These are phyloP conservation scores for Eucera pruinosa DNA, from an alignment of 2,888 invertebrate genomes.

Conservation along the genomic window DNA sequence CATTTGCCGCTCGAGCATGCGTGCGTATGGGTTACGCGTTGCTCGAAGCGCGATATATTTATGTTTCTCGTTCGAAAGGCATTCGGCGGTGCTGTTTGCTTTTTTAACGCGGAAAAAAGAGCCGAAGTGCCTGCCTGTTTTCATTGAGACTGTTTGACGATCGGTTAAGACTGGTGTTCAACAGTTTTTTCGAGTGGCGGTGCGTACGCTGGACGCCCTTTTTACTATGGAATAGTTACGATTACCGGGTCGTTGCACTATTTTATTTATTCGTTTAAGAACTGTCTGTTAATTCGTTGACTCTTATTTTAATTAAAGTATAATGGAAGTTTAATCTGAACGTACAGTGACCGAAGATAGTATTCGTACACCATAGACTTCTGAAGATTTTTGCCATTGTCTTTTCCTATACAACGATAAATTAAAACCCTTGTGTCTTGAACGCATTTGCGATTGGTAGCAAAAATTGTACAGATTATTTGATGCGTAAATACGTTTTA, in stretches of 20 bases:
- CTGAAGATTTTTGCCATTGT: no score
- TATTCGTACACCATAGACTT: no score
- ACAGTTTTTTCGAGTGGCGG: not conserved
- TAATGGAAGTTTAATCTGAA: no score
- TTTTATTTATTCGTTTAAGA: not conserved
- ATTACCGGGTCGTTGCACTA: not conserved
- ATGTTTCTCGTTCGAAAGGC: slow-evolving; percentile 43
- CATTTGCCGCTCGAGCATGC: slow-evolving; percentile 21
- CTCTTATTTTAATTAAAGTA: no score
- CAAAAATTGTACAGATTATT: no score
- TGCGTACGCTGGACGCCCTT: not conserved
- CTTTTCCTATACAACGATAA: no score
- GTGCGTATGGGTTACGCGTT: slow-evolving; percentile 32
- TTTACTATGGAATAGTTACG: not conserved
- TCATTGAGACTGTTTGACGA: slow-evolving; percentile 35
- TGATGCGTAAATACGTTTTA: no score
- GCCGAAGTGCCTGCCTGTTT: slow-evolving; percentile 26
- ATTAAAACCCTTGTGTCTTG: no score
- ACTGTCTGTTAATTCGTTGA: no score
- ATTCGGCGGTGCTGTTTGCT: slow-evolving; percentile 60
- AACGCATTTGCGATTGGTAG: no score
- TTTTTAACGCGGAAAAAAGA: slow-evolving; percentile 42
- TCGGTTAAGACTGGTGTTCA: slow-evolving; percentile 1
- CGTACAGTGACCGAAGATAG: not conserved
- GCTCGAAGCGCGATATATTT: slow-evolving; percentile 62